Evolutionary conservation across 2,113 vertebrate genomes (phyloP), one percentile per base, ranked within the genome.

Genomic region (Oreochromis niloticus): DNA sequence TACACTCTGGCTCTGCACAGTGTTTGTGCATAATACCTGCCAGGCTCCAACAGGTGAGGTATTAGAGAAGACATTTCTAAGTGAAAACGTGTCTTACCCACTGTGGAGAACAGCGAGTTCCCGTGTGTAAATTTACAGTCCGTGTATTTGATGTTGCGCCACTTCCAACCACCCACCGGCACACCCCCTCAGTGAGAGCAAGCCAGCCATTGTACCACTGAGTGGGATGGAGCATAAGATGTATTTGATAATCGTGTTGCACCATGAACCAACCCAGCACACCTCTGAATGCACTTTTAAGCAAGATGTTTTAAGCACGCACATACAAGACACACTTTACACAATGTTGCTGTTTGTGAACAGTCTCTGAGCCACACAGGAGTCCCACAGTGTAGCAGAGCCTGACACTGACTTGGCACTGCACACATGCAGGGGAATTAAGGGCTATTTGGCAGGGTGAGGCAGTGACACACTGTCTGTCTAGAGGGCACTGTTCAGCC

Each of bases 31-130:
- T 56, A 88, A 92, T 92, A 91, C 87, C 93, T 91, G 87, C 92
- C 92, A 94, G 80, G 91, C 91, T 92, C 73, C 86, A 93, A 94
- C 94, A 95, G 95, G 95, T 96, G 93, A 95, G 93, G 85, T 88
- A 85, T 89, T 85, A 80, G 80, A 82, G 85, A 73, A 90, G 81
- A 91, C 84, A 79, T 84, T 85, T 84, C 48, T n/a, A 75, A 85
- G 85, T 83, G 9, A 10, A 87, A 89, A 87, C 86, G 85, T 68
- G 68, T 71, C 78, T 89, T 48, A 56, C 86, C 66, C 84, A 68
- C 55, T 14, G 57, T 34, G 78, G 56, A 75, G 85, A 87, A 90
- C 86, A 59, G 86, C 86, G 84, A 87, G 87, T 91, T 92, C 92
- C 83, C 85, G 68, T 88, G 90, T 90, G 85, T 83, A 88, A 84